Evolutionary conservation across 30 jellyfish, hydroid and myxozoan species (phyloP).

Genomic region (Cassiopea andromeda): DNA sequence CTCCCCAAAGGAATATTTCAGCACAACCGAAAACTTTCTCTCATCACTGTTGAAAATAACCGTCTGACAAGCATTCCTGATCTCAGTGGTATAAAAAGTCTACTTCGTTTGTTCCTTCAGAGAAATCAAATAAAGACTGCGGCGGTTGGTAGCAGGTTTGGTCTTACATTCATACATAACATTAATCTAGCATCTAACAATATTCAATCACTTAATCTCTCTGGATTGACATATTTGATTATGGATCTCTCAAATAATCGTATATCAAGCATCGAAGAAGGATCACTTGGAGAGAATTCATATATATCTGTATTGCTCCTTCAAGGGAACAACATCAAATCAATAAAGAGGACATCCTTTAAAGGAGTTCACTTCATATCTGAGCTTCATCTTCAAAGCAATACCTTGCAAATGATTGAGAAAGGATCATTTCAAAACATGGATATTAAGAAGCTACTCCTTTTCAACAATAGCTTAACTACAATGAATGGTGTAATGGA

Average conservation of each 20-base stretch:
- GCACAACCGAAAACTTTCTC: neutral
- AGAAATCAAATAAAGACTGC: neutral
- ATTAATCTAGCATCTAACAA: neutral
- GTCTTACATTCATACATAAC: neutral
- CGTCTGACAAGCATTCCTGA: neutral
- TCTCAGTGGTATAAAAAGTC: neutral
- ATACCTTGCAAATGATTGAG: neutral
- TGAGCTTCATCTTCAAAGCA: conserved; percentile 11
- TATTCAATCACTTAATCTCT: conserved; percentile 2
- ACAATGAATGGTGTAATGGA: too few relatives aligned
- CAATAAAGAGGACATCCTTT: neutral
- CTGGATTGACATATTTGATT: neutral
- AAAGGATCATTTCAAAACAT: too few relatives aligned
- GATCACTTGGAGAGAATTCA: neutral
- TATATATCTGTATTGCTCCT: neutral
- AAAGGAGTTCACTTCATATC: neutral
- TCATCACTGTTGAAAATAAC: neutral
- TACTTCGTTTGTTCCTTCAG: neutral
- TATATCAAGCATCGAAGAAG: neutral
- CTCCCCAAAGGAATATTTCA: neutral
- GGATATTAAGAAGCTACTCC: too few relatives aligned
- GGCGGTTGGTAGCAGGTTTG: neutral
- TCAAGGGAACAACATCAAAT: neutral
- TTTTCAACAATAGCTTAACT: too few relatives aligned
- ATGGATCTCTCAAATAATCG: conserved; percentile 12